Evolutionary conservation across 2,113 vertebrate genomes (phyloP).

Genomic region (Apistogramma diplotaenia): DNA sequence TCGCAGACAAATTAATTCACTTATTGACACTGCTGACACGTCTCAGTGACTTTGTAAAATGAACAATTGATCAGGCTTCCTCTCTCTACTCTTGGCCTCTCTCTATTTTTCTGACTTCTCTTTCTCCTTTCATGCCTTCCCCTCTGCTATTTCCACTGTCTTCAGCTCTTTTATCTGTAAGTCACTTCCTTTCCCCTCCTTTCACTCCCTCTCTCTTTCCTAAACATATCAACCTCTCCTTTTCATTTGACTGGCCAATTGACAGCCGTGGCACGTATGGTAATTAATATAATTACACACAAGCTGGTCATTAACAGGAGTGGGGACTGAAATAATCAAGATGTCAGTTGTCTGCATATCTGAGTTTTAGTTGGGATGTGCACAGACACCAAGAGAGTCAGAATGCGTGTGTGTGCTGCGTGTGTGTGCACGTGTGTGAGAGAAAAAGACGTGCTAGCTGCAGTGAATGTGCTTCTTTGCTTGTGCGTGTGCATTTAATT

Average conservation of each 20-base stretch:
- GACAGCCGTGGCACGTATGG: conserved; percentile 78
- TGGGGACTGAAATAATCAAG: conserved; percentile 67
- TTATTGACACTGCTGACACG: conserved; percentile 86
- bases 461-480: background rate
- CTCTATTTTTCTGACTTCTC: conserved; percentile 38
- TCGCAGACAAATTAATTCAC: conserved; percentile 84
- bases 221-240: background rate
- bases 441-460: background rate
- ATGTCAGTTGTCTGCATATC: conserved; percentile 45
- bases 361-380: conserved; percentile 1
- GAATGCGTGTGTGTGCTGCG: background rate
- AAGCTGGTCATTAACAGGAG: conserved; percentile 75
- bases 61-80: conserved; percentile 88
- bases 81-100: background rate
- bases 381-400: background rate
- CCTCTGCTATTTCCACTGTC: conserved; percentile 3
- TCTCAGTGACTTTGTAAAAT: conserved; percentile 90
- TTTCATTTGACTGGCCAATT: conserved; percentile 69
- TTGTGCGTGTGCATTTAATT: conserved; percentile 29
- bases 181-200: background rate
- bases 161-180: background rate
- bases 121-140: conserved; percentile 53
- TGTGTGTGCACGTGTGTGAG: background rate
- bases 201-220: background rate
- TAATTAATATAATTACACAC: conserved; percentile 85